phyloP scores from a whole-genome alignment of 2,797 vertebrate species.

The Buphagus erythrorhynchus region DNA sequence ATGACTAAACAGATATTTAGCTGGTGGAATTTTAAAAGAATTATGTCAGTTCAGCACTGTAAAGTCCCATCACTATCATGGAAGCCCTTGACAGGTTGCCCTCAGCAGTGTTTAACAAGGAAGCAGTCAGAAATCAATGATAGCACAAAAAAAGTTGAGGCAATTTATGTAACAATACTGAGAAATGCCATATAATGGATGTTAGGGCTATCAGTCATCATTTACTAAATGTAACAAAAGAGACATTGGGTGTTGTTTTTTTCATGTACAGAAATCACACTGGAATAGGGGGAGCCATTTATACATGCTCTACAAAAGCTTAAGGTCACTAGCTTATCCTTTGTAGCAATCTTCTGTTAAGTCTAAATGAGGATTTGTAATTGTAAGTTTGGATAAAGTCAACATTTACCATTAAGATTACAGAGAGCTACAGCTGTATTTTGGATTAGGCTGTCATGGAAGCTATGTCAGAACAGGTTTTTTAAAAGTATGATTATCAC shows the following conservation, averaged over 20 bases:
- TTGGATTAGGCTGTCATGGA: neutral
- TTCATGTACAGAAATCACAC: neutral
- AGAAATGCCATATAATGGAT: neutral
- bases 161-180: neutral
- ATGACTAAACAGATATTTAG: neutral
- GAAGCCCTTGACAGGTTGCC: neutral
- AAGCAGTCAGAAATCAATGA: neutral
- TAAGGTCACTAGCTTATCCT: neutral
- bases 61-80: neutral
- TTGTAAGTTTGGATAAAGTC: neutral
- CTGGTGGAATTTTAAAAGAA: neutral
- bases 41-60: neutral
- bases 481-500: neutral
- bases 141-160: neutral
- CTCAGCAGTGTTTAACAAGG: conserved; percentile 2
- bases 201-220: neutral
- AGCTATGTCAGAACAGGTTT: neutral
- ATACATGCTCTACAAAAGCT: neutral
- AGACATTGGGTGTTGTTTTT: neutral
- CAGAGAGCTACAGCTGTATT: neutral
- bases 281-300: neutral
- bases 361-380: neutral
- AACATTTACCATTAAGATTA: neutral
- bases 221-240: neutral
- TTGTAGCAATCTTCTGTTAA: neutral